phyloP scores from a whole-genome alignment of 1,140 invertebrate species.

The Apis laboriosa region DNA sequence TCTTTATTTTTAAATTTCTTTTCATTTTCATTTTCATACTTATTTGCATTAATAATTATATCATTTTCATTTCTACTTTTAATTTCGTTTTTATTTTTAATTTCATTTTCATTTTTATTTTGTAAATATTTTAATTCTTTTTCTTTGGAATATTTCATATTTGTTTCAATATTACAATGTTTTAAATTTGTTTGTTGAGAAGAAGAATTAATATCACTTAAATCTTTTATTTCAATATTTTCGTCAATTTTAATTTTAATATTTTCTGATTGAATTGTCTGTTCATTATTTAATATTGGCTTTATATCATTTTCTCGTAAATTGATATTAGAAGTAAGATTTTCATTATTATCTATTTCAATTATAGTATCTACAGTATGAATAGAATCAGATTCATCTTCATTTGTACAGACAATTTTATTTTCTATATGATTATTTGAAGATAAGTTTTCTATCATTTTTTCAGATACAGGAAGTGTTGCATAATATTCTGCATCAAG shows the following conservation, averaged over 20 bases:
- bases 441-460: constrained; percentile 27
- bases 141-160: neutral
- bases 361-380: constrained; percentile 20
- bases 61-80: neutral
- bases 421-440: constrained; percentile 11
- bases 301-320: constrained; percentile 5
- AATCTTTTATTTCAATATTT: neutral
- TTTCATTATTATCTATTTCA: constrained; percentile 12
- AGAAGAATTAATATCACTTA: neutral
- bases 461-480: constrained; percentile 66
- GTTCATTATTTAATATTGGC: neutral
- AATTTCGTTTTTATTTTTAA: constrained; percentile 41
- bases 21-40: constrained; percentile 40
- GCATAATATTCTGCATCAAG: constrained; percentile 76
- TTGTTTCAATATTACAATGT: neutral
- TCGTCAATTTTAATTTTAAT: constrained; percentile 1
- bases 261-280: neutral
- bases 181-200: neutral
- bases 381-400: constrained; percentile 28
- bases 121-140: constrained; percentile 23
- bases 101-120: constrained; percentile 36
- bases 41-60: constrained; percentile 44
- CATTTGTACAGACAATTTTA: constrained; percentile 1
- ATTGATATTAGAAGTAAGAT: constrained; percentile 1
- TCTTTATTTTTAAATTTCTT: constrained; percentile 33